Percentiles rank a stretch among this genome's conserved stretches.
Evolutionary conservation across 2,888 invertebrate genomes (phyloP).

Genomic region (Hirtodrosophila alboralis): DNA sequence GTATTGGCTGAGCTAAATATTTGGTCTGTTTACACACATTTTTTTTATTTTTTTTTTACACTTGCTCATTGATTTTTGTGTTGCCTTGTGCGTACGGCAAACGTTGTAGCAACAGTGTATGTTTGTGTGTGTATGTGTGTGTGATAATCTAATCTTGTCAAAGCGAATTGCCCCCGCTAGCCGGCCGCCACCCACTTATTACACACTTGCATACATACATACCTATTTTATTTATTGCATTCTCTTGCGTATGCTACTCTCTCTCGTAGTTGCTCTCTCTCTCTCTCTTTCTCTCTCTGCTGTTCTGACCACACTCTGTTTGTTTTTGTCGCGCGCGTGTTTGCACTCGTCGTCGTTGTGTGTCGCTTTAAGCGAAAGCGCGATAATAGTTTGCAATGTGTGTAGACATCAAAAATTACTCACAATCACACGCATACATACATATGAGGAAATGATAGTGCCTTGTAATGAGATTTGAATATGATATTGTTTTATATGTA

Average conservation of each 20-base stretch:
- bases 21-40: slow-evolving; percentile 60
- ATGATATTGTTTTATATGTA: slow-evolving; percentile 40
- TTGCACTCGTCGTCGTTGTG: slow-evolving; percentile 50
- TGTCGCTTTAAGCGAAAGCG: slow-evolving; percentile 65
- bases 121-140: slow-evolving; percentile 14
- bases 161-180: slow-evolving; percentile 40
- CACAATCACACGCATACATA: slow-evolving; percentile 8
- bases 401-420: slow-evolving; percentile 23
- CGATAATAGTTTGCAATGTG: slow-evolving; percentile 46
- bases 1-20: slow-evolving; percentile 28
- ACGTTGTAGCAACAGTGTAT: slow-evolving; percentile 43
- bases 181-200: slow-evolving; percentile 48
- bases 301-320: slow-evolving; percentile 49
- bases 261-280: slow-evolving; percentile 7
- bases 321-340: slow-evolving; percentile 76
- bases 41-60: slow-evolving; percentile 59
- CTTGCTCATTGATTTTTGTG: slow-evolving; percentile 71
- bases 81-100: slow-evolving; percentile 48
- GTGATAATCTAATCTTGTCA: slow-evolving; percentile 60
- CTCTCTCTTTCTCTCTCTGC: slow-evolving; percentile 10
- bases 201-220: slow-evolving; percentile 5
- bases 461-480: slow-evolving; percentile 42
- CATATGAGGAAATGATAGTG: slow-evolving; percentile 1
- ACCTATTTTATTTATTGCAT: slow-evolving; percentile 8
- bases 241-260: slow-evolving; percentile 14